A percentile compares a stretch with the other conserved stretches of the same genome.
Conservation (phyloP, 2,797 vertebrate species). For the Molothrus ater region DNA sequence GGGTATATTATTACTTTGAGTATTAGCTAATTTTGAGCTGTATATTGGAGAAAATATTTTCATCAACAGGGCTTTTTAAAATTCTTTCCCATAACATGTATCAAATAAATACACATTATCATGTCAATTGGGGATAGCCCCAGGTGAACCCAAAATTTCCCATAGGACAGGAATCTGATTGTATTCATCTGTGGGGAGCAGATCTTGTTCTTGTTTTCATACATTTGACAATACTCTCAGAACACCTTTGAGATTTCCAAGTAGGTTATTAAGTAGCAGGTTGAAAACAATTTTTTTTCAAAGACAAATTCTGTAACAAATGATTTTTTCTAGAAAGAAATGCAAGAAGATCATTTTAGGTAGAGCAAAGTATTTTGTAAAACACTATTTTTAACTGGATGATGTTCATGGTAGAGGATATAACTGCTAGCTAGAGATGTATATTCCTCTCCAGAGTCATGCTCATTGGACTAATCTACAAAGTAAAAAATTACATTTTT, state of each 20-base stretch:
- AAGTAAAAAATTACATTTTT: constrained; percentile 5
- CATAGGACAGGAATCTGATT: background rate
- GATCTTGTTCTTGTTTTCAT: background rate
- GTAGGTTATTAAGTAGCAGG: background rate
- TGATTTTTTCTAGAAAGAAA: background rate
- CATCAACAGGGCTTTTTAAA: background rate
- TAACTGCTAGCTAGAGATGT: background rate
- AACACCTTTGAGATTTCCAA: background rate
- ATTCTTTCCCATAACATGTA: background rate
- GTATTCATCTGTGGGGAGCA: background rate
- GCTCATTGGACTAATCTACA: constrained; percentile 11
- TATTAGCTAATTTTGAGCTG: background rate
- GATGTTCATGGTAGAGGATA: background rate
- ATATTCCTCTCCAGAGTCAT: background rate
- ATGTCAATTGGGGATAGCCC: background rate
- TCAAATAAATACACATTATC: background rate
- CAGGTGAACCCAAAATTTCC: background rate
- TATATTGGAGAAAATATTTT: background rate
- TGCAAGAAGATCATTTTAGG: background rate
- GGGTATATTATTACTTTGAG: background rate
- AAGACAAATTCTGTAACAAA: background rate
- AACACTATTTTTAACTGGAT: background rate
- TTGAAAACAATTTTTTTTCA: background rate
- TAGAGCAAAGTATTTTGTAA: background rate
- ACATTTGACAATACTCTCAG: background rate